Evolutionary conservation across 2,888 invertebrate genomes (phyloP), one percentile per base, ranked within the genome.

Genomic region (Erebia aethiops): DNA sequence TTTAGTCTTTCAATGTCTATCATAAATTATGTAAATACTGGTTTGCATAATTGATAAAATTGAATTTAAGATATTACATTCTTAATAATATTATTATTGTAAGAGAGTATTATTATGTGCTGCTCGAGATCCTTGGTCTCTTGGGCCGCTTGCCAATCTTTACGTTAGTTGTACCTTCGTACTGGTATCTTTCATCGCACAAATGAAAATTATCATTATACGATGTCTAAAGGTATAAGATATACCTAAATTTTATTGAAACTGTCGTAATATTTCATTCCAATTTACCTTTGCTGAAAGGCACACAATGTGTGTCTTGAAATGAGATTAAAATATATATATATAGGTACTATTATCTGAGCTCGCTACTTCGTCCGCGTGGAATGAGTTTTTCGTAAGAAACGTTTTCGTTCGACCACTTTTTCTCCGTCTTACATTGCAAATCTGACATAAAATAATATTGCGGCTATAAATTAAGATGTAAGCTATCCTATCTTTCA

Each of bases 111-210:
- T 58, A 51, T 18, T 46, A 35, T 63, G 16, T 57, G 49, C 46
- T 46, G 16, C 21, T 49, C 14, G 21, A 62, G 43, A 70, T 75
- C 70, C 71, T 75, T 69, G 73, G 67, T 69, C 63, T 67, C 86
- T 87, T 90, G 88, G 88, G 85, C 74, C 69, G 69, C 72, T 71
- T 84, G 89, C 90, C 90, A 91, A 86, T 81, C 46, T 78, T 80
- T 77, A 76, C 63, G 66, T 41, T 70, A 63, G 58, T 67, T 64
- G 51, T 14, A 60, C 26, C 18, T 16, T 49, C 8, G 26, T 61
- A 71, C 61, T 43, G 13, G 77, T 70, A 61, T 67, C 61, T 63
- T 69, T 69, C 46, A 69, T 54, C 68, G 60, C 51, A 41, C 62
- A 61, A 11, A n/a, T n/a, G n/a, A n/a, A 1, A 21, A 63, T 62